Percentiles rank a stretch among this genome's conserved stretches.
These are phyloP conservation scores for Clarias gariepinus DNA, from an alignment of 2,113 vertebrate genomes.

Conservation along the genomic window DNA sequence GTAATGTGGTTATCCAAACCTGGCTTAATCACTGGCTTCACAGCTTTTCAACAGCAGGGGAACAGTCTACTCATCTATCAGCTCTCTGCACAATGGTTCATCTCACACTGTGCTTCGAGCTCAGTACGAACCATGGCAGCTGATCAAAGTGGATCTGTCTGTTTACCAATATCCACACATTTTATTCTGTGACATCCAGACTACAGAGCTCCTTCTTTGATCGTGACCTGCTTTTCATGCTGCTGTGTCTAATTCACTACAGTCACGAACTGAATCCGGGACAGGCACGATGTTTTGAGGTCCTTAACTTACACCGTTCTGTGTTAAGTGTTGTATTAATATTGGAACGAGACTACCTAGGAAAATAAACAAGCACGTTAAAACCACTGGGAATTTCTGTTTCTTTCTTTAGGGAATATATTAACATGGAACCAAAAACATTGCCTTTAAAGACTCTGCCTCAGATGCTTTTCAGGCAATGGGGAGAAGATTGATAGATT, in stretches of 20 bases:
- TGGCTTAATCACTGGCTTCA: constrained; percentile 30
- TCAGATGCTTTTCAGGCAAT: neutral
- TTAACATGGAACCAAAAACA: neutral
- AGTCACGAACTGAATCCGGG: constrained; percentile 5
- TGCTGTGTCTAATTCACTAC: neutral
- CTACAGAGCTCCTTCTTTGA: neutral
- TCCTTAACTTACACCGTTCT: neutral
- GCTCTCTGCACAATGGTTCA: constrained; percentile 3
- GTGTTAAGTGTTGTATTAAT: neutral
- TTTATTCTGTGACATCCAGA: neutral
- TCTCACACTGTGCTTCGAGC: neutral
- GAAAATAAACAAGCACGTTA: neutral
- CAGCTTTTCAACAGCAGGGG: constrained; percentile 22
- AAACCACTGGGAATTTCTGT: neutral
- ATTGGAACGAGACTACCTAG: neutral
- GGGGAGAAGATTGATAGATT: neutral
- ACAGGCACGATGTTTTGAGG: neutral
- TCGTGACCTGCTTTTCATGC: constrained; percentile 21
- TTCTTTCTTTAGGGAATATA: neutral
- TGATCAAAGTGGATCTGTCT: constrained; percentile 2
- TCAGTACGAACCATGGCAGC: neutral
- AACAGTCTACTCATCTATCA: neutral
- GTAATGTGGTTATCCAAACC: constrained; percentile 11
- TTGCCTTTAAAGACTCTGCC: neutral
- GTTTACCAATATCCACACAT: neutral